phyloP scores from a whole-genome alignment of 2,113 vertebrate genomes.

The Vulpes lagopus region DNA sequence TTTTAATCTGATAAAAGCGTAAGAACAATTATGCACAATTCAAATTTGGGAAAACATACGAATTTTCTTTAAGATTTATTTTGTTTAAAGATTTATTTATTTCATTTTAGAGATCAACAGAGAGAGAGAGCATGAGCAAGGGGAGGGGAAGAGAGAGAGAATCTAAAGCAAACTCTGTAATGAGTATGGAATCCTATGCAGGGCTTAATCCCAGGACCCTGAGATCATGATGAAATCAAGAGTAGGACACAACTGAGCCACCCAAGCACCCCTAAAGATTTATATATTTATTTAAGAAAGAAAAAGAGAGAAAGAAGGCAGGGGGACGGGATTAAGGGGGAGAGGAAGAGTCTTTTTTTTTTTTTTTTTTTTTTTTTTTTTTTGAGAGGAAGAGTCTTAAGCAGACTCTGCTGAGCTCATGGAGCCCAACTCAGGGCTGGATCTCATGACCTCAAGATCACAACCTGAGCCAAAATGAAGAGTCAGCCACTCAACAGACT shows the following conservation, averaged over 20 bases:
- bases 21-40: neutral
- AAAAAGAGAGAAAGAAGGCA: neutral
- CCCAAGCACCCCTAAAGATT: neutral
- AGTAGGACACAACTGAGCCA: neutral
- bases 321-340: too few species aligned
- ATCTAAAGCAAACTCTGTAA: neutral
- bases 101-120: neutral
- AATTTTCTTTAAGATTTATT: neutral
- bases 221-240: neutral
- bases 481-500: neutral
- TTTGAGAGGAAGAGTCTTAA: neutral
- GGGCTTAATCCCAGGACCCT: neutral
- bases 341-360: neutral
- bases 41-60: neutral
- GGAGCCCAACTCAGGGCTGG: neutral
- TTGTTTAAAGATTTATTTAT: neutral
- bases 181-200: neutral
- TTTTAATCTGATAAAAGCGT: neutral
- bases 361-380: too few species aligned
- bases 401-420: neutral
- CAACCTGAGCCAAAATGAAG: neutral
- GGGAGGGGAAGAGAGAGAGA: neutral
- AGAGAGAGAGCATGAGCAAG: neutral
- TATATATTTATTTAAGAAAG: neutral
- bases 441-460: neutral